Conservation (phyloP, 2,888 invertebrate genomes). For the Leptinotarsa peninsularis region DNA sequence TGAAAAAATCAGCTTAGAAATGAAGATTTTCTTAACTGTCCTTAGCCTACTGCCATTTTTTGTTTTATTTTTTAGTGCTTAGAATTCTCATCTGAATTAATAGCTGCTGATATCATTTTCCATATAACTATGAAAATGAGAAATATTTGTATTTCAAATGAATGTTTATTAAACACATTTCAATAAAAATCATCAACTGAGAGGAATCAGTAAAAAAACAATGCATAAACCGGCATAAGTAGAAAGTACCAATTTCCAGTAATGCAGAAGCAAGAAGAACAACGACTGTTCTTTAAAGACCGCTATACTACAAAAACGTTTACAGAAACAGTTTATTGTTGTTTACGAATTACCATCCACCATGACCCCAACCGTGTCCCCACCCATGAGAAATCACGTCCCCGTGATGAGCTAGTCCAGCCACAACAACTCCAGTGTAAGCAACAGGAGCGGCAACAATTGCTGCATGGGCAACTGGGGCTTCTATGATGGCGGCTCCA, state of each 20-base stretch:
- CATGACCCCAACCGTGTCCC: background rate
- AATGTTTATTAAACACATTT: background rate
- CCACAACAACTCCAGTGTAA: background rate
- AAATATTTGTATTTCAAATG: background rate
- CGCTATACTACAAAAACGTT: background rate
- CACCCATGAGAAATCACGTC: background rate
- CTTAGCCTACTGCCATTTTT: too few species aligned
- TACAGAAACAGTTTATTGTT: background rate
- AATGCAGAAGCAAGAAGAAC: background rate
- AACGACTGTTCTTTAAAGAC: background rate
- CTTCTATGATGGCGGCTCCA: background rate
- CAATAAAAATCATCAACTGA: background rate
- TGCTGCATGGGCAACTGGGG: background rate
- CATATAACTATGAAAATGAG: background rate
- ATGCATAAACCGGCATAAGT: too few species aligned
- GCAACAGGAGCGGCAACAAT: background rate
- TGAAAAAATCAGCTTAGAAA: too few species aligned
- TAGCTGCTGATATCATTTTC: too few species aligned
- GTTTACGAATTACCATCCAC: conserved; percentile 4
- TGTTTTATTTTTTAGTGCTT: too few species aligned
- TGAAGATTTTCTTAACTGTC: too few species aligned
- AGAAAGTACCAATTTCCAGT: background rate
- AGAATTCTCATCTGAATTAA: too few species aligned
- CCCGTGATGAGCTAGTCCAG: background rate
- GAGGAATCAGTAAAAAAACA: background rate